These are phyloP conservation scores for Metallyticus violacea DNA, from an alignment of 2,888 invertebrate species.

Conservation along the genomic window DNA sequence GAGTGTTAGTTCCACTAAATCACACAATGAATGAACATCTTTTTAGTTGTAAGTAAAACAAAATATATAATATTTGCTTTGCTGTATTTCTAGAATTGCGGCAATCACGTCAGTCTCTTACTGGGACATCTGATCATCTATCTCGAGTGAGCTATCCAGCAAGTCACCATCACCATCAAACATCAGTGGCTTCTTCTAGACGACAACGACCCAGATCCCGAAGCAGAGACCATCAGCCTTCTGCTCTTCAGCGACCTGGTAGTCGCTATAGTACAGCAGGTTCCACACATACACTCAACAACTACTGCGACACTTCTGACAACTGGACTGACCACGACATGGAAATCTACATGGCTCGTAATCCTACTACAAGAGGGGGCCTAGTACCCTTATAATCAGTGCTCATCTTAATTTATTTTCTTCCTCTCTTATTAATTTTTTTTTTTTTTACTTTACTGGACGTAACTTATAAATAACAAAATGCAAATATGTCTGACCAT, in stretches of 20 bases:
- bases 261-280: constrained; percentile 77
- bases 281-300: constrained; percentile 76
- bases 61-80: neutral
- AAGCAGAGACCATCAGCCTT: constrained; percentile 62
- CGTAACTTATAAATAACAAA: too few species aligned
- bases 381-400: constrained; percentile 72
- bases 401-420: neutral
- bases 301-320: constrained; percentile 79
- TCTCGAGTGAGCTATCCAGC: constrained; percentile 70
- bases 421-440: too few species aligned
- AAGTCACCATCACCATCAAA: constrained; percentile 56
- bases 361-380: constrained; percentile 82
- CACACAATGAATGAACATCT: too few species aligned
- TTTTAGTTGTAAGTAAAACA: too few species aligned
- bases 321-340: constrained; percentile 95
- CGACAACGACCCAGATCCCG: constrained; percentile 70
- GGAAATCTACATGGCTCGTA: constrained; percentile 92
- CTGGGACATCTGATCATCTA: constrained; percentile 77
- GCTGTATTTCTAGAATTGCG: constrained; percentile 66
- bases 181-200: constrained; percentile 49
- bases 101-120: constrained; percentile 81
- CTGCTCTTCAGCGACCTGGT: constrained; percentile 58
- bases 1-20: too few species aligned
- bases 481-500: neutral
- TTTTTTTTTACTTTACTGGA: too few species aligned